phyloP scores from a whole-genome alignment of 1,140 invertebrate species.

The Probaryconus sp. region DNA sequence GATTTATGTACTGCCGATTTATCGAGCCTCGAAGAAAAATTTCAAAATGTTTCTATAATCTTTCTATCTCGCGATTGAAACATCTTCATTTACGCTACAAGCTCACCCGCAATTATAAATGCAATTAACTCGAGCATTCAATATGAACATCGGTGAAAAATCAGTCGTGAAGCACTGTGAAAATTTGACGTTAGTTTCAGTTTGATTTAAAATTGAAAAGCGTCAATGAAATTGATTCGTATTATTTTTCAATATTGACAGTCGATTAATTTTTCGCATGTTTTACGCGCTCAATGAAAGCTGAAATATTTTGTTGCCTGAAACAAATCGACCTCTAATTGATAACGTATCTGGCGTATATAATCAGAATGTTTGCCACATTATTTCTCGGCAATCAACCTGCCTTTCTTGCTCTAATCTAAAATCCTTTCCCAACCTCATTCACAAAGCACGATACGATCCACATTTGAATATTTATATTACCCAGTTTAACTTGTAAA shows the following conservation, averaged over 20 bases:
- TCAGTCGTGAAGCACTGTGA: too few relatives aligned
- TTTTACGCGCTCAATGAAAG: neutral
- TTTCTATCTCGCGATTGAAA: too few relatives aligned
- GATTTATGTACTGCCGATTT: conserved; percentile 22
- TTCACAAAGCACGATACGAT: neutral
- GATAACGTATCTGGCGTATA: neutral
- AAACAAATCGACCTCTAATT: neutral
- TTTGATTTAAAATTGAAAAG: too few relatives aligned
- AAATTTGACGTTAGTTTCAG: too few relatives aligned
- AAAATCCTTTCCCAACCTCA: neutral
- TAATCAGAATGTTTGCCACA: neutral
- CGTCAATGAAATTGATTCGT: too few relatives aligned
- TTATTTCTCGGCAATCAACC: neutral
- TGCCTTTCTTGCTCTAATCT: neutral
- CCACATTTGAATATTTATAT: neutral
- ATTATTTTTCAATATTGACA: too few relatives aligned
- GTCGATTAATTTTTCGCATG: too few relatives aligned
- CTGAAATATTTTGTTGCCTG: neutral
- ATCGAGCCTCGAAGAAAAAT: neutral
- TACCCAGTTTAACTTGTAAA: too few relatives aligned
- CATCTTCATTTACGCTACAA: too few relatives aligned
- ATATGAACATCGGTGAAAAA: too few relatives aligned
- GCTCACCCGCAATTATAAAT: too few relatives aligned
- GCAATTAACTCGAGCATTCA: too few relatives aligned
- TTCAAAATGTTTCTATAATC: neutral